Conservation (phyloP, 2,888 invertebrate species). For the Cerceris rybyensis region DNA sequence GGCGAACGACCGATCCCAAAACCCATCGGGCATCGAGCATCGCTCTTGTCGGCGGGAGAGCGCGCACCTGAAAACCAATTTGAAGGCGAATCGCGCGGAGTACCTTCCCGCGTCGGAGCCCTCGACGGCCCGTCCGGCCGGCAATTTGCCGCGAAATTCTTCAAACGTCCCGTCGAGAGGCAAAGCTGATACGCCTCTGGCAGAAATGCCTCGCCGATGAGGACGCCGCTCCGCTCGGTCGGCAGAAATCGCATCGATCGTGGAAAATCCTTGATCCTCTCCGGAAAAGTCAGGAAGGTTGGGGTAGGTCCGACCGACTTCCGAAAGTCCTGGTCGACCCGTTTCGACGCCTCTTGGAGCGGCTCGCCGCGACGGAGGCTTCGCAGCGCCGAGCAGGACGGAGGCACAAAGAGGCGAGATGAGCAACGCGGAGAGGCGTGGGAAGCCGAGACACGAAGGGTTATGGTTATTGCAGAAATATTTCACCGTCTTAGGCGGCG, state of each 20-base stretch:
- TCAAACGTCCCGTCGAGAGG: too few relatives aligned
- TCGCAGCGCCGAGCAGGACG: background rate
- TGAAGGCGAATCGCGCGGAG: conserved; percentile 14
- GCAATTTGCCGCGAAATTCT: too few relatives aligned
- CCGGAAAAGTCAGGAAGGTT: too few relatives aligned
- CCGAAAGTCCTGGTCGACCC: too few relatives aligned
- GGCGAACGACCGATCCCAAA: conserved; percentile 45
- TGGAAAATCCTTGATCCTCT: too few relatives aligned
- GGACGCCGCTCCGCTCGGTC: too few relatives aligned
- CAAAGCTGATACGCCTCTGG: too few relatives aligned
- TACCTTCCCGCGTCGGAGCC: background rate
- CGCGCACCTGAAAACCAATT: conserved; percentile 1
- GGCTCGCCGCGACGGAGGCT: background rate
- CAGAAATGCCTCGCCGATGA: too few relatives aligned
- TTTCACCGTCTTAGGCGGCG: conserved; percentile 74
- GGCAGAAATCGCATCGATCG: too few relatives aligned
- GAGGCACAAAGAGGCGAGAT: background rate
- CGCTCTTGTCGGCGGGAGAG: background rate
- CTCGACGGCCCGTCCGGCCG: too few relatives aligned
- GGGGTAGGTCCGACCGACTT: too few relatives aligned
- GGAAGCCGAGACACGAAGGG: conserved; percentile 71
- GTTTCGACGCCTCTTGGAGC: too few relatives aligned
- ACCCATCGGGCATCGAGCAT: conserved; percentile 37
- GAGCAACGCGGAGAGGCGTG: conserved; percentile 68
- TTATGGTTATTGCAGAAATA: conserved; percentile 75